Conservation (phyloP, 2,113 vertebrate genomes). For the Columba janthina region DNA sequence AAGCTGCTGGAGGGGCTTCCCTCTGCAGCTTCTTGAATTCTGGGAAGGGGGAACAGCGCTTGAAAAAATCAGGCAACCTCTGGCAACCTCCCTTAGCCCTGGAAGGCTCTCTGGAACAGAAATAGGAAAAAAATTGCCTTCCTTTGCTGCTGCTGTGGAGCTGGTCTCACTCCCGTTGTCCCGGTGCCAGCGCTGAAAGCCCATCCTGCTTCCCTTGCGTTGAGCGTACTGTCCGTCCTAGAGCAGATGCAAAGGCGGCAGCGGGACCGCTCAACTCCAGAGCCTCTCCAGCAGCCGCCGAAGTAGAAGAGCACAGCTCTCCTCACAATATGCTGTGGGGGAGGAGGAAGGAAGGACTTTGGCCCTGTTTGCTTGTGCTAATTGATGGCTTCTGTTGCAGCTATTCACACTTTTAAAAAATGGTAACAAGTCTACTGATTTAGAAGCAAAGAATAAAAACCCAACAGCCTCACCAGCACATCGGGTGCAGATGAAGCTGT, state of each 20-base stretch:
- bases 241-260: constrained; percentile 56
- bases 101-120: constrained; percentile 72
- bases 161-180: constrained; percentile 39
- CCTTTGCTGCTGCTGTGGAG: constrained; percentile 50
- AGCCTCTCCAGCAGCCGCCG: constrained; percentile 48
- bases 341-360: constrained; percentile 62
- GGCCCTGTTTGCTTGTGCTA: constrained; percentile 75
- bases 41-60: neutral
- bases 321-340: constrained; percentile 57
- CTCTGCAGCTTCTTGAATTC: constrained; percentile 33
- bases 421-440: constrained; percentile 50
- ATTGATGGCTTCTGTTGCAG: constrained; percentile 77
- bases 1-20: constrained; percentile 71
- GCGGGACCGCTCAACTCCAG: constrained; percentile 49
- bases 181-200: constrained; percentile 19
- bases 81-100: constrained; percentile 62
- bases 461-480: neutral
- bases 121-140: neutral
- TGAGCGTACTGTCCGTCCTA: constrained; percentile 20
- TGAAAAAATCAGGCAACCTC: constrained; percentile 34
- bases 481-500: neutral
- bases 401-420: constrained; percentile 73
- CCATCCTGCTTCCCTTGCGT: neutral
- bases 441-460: constrained; percentile 50
- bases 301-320: constrained; percentile 54